Conservation (phyloP, 1,140 invertebrate genomes). For the Listronotus oregonensis region DNA sequence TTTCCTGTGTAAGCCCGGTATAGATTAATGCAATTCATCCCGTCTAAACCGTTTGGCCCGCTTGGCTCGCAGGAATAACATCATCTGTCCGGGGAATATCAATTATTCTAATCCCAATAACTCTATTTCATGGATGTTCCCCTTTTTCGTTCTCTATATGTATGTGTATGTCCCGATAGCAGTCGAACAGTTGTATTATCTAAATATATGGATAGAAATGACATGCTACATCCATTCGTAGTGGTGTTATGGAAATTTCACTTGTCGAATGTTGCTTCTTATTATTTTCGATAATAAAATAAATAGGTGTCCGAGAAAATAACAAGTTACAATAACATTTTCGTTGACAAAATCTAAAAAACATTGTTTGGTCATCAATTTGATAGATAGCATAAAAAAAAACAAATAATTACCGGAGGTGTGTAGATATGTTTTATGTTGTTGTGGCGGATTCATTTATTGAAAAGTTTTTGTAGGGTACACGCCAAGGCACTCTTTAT, state of each 20-base stretch:
- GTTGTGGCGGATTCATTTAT: no score
- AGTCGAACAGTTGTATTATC: constrained; percentile 20
- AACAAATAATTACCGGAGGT: no score
- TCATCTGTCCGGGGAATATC: constrained; percentile 25
- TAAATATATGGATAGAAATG: constrained; percentile 11
- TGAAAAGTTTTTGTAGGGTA: no score
- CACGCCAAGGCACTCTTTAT: no score
- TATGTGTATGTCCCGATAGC: constrained; percentile 10
- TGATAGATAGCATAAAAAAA: no score
- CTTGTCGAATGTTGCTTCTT: neutral
- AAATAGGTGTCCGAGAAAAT: no score
- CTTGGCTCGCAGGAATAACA: constrained; percentile 18
- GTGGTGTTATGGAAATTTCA: constrained; percentile 5
- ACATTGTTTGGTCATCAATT: no score
- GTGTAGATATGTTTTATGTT: no score
- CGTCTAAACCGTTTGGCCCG: constrained; percentile 9
- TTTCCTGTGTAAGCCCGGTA: constrained; percentile 7
- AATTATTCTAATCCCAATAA: constrained; percentile 29
- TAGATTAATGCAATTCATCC: constrained; percentile 16
- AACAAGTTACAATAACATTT: no score
- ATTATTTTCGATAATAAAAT: no score
- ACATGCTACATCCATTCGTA: neutral
- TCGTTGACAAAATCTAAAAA: no score
- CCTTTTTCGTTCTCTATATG: constrained; percentile 18
- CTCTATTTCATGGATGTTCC: constrained; percentile 21